Base-by-base conservation (phyloP, 2,113 vertebrate genomes). In the Pipra filicauda region DNA sequence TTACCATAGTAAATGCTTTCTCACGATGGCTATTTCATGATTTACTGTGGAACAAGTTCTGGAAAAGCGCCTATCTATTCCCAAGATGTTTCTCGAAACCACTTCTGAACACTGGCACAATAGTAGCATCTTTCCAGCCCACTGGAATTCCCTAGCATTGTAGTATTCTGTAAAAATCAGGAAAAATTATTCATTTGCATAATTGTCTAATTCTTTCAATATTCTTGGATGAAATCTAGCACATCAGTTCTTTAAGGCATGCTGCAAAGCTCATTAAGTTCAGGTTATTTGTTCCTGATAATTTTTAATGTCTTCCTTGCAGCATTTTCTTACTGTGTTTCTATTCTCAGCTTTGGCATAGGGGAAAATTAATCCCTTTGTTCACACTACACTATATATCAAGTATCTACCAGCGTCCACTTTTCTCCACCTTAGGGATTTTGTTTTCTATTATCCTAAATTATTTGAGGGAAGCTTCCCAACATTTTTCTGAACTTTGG, bases 401-500 rank as follows among this genome's bases (percentile, higher is more conserved):
- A 65, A 72, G 31, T 70, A 59, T 61, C 49, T 88, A 72, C 58
- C 21, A 58, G 15, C 15, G 23, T 79, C 85, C 62, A 58, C 31
- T 58, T 31, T 80, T 48, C 37, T 73, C 31, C 58, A 37, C 35
- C 85, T 73, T 2, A 11, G 35, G 19, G 41, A 69, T 62, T 91
- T 93, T 83, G 43, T 66, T 88, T 93, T 69, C 58, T 33, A 73
- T 54, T 85, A 48, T 6, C 23, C 49, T 52, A 41, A 89, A 58
- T 79, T 72, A 92, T 78, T 77, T 77, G 39, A 94, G 15, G 26
- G n/a, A 95, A 80, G 30, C 21, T 91, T 54, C 33, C 35, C 46
- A 67, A 48, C n/a, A 90, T 83, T 94, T 51, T 86, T 70, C 22
- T 81, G 85, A 94, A 85, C 88, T 92, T 93, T 84, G 49, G 31